Conservation (phyloP, 2,113 vertebrate genomes). For the Tamias sibiricus region DNA sequence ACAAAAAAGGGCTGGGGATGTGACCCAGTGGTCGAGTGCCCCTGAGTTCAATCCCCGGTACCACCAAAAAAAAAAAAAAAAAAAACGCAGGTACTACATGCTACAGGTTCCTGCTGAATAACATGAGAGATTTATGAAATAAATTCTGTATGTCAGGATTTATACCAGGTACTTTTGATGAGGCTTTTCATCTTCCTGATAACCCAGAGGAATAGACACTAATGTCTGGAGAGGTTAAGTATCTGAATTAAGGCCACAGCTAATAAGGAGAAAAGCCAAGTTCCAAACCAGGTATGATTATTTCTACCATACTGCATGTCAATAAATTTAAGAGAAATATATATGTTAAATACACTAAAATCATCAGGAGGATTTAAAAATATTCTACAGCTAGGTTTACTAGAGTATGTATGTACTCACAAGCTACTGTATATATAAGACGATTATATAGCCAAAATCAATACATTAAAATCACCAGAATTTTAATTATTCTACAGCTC, state of each 20-base stretch:
- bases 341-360: not conserved
- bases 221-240: not conserved
- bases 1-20: too few relatives aligned
- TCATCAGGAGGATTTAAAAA: not conserved
- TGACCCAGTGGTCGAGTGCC: too few relatives aligned
- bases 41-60: too few relatives aligned
- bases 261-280: not conserved
- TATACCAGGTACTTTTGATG: not conserved
- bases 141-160: not conserved
- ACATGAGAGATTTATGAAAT: not conserved
- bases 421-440: not conserved
- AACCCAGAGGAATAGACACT: not conserved
- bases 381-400: not conserved
- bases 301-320: not conserved
- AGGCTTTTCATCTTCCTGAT: not conserved
- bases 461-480: too few relatives aligned
- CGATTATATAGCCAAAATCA: too few relatives aligned
- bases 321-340: not conserved
- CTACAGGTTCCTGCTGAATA: not conserved
- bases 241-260: not conserved
- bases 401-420: too few relatives aligned
- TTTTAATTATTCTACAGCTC: too few relatives aligned
- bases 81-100: not conserved
- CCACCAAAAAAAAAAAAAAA: too few relatives aligned
- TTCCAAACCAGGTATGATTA: not conserved